phyloP scores from a whole-genome alignment of 2,797 vertebrate genomes.

The Coluber constrictor region DNA sequence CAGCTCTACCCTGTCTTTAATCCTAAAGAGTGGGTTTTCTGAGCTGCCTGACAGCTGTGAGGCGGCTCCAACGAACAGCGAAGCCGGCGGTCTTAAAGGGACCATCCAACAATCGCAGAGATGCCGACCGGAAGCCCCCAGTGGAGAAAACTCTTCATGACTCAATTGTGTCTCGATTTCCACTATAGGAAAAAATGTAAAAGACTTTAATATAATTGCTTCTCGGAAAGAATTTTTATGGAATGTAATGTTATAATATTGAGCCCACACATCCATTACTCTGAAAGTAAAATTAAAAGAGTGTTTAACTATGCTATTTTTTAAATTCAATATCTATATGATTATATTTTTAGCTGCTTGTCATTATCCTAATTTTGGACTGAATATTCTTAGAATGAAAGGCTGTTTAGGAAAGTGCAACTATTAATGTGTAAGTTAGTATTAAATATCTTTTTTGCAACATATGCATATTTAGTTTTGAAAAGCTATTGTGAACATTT shows the following conservation, averaged over 20 bases:
- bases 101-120: too few species aligned
- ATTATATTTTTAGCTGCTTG: slow-evolving; percentile 9
- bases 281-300: slow-evolving; percentile 15
- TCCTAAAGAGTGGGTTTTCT: too few species aligned
- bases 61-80: too few species aligned
- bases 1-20: too few species aligned
- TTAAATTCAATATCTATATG: slow-evolving; percentile 33
- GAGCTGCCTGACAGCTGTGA: too few species aligned
- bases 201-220: not conserved
- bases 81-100: too few species aligned
- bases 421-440: not conserved
- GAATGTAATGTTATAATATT: not conserved
- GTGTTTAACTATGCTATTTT: not conserved
- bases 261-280: not conserved
- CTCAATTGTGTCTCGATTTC: not conserved
- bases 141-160: not conserved
- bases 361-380: slow-evolving; percentile 11
- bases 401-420: not conserved
- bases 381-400: slow-evolving; percentile 29
- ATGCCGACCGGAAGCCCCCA: not conserved
- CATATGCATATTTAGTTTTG: not conserved
- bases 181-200: not conserved
- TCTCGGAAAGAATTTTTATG: not conserved
- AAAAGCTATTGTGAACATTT: not conserved
- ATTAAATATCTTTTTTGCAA: slow-evolving; percentile 7